Evolutionary conservation across 2,797 vertebrate species (phyloP).

Genomic region (Alca torda): DNA sequence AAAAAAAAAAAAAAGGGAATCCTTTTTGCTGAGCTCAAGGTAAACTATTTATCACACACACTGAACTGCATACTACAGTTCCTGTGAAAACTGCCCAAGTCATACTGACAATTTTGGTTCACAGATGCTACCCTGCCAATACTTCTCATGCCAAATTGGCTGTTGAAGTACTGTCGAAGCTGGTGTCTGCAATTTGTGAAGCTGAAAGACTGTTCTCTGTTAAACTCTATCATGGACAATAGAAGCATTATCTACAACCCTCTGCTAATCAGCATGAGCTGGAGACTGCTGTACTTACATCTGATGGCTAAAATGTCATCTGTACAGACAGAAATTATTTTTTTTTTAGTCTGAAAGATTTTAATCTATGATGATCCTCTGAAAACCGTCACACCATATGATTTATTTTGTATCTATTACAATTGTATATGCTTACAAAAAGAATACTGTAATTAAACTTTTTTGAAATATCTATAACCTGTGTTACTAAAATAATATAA

Average conservation of each 20-base stretch:
- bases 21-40: not conserved
- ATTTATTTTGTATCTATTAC: not conserved
- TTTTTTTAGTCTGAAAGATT: not conserved
- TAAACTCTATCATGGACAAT: not conserved
- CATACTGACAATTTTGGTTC: not conserved
- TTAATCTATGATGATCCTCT: not conserved
- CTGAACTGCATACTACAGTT: not conserved
- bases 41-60: not conserved
- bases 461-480: not conserved
- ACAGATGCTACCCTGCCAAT: not conserved
- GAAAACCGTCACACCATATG: not conserved
- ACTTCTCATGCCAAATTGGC: not conserved
- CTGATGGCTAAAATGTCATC: not conserved
- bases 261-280: not conserved
- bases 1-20: not conserved
- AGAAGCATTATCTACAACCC: not conserved
- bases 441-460: not conserved
- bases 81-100: not conserved
- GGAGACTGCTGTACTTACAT: not conserved
- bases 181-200: not conserved
- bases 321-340: not conserved
- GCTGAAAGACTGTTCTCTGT: not conserved
- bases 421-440: not conserved
- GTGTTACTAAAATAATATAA: not conserved
- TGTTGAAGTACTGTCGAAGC: not conserved